Conservation (phyloP, 2,888 invertebrate species). For the Strigamia crassipes region DNA sequence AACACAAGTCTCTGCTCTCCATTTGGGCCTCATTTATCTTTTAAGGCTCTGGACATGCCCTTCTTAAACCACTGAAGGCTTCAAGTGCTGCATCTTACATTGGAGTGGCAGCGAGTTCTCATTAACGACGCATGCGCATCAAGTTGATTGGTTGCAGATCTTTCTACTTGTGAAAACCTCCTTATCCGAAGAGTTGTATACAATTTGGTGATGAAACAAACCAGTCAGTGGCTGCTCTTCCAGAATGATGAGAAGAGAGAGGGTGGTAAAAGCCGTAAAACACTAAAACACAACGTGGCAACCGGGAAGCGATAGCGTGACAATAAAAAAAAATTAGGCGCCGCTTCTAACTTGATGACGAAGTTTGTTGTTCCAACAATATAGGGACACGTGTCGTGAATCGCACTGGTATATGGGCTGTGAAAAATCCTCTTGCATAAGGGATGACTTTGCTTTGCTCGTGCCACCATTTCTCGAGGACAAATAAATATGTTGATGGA, state of each 20-base stretch:
- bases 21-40: conserved; percentile 32
- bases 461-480: conserved; percentile 30
- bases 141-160: conserved; percentile 29
- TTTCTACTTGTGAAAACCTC: conserved; percentile 3
- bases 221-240: conserved; percentile 22
- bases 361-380: background rate
- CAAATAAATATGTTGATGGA: conserved; percentile 36
- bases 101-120: conserved; percentile 23
- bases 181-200: conserved; percentile 12
- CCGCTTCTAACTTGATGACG: background rate
- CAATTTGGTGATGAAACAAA: conserved; percentile 32
- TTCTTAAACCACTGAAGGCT: conserved; percentile 27
- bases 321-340: background rate
- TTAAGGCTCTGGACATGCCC: conserved; percentile 20
- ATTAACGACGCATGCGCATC: conserved; percentile 31
- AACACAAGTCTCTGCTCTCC: conserved; percentile 31
- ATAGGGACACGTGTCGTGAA: conserved; percentile 16
- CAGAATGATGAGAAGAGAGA: background rate
- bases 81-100: conserved; percentile 16
- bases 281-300: background rate
- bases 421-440: conserved; percentile 32
- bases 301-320: background rate
- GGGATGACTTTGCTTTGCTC: conserved; percentile 6
- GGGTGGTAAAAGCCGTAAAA: background rate
- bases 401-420: background rate